Evolutionary conservation across 2,797 vertebrate species (phyloP).

Genomic region (Iguana delicatissima): DNA sequence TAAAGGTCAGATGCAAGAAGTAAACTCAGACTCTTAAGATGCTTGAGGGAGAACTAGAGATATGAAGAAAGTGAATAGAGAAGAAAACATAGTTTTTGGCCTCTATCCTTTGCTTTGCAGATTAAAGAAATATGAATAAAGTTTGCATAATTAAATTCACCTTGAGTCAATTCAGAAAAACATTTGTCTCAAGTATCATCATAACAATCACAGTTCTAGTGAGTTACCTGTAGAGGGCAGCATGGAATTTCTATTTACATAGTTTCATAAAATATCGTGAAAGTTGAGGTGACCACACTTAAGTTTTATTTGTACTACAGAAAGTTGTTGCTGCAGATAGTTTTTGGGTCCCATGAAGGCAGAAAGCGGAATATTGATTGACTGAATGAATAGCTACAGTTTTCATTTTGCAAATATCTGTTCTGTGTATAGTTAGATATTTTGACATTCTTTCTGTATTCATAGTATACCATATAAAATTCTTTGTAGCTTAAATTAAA

Average conservation of each 20-base stretch:
- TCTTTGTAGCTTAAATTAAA: constrained; percentile 7
- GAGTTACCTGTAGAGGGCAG: constrained; percentile 53
- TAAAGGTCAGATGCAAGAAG: too few relatives aligned
- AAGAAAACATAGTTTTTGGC: background rate
- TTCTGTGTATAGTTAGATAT: background rate
- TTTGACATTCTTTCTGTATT: constrained; percentile 6
- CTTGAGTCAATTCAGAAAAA: too few relatives aligned
- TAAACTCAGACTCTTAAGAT: too few relatives aligned
- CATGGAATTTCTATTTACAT: background rate
- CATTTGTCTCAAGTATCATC: background rate
- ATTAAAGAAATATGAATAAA: constrained; percentile 12
- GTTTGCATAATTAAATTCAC: background rate
- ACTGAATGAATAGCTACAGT: accelerated
- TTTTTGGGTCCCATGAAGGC: too few relatives aligned
- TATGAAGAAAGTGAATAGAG: too few relatives aligned
- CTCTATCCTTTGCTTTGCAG: background rate
- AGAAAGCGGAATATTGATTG: too few relatives aligned
- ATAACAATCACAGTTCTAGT: background rate
- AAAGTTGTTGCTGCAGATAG: too few relatives aligned
- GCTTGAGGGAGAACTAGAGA: too few relatives aligned
- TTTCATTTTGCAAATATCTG: background rate
- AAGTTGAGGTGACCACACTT: accelerated
- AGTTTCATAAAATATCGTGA: accelerated
- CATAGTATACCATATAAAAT: background rate
- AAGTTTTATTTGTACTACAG: background rate